Percentiles rank a stretch among this genome's conserved stretches.
Conservation (phyloP, 2,113 vertebrate species). For the Terrapene triunguis region DNA sequence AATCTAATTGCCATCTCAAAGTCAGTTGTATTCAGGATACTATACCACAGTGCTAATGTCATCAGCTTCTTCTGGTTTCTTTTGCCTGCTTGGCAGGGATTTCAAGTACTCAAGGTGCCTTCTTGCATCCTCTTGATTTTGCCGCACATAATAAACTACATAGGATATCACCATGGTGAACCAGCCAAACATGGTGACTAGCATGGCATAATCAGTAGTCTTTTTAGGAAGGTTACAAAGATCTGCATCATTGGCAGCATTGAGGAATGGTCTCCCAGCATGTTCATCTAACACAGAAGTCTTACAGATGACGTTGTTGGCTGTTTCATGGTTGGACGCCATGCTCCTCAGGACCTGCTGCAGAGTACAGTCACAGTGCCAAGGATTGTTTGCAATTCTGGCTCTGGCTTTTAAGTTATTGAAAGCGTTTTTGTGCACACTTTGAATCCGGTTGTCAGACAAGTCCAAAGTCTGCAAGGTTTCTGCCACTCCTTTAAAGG, state of each 20-base stretch:
- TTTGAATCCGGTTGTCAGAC: constrained; percentile 96
- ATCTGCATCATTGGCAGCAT: constrained; percentile 89
- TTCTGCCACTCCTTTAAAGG: constrained; percentile 93
- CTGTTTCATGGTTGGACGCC: constrained; percentile 94
- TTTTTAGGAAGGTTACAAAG: constrained; percentile 97
- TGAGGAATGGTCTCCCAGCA: constrained; percentile 91
- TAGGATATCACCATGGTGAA: constrained; percentile 99
- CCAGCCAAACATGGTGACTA: constrained; percentile 99
- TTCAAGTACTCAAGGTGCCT: constrained; percentile 99
- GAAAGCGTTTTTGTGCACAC: constrained; percentile 96
- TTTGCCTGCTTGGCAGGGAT: constrained; percentile 98
- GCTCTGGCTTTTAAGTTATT: constrained; percentile 92
- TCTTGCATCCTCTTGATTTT: constrained; percentile 98
- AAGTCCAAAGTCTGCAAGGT: constrained; percentile 96
- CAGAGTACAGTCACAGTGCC: constrained; percentile 98
- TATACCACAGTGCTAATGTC: constrained; percentile 99
- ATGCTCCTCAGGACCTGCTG: constrained; percentile 96
- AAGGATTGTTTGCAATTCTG: constrained; percentile 95
- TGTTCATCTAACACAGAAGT: constrained; percentile 93
- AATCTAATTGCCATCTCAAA: constrained; percentile 29
- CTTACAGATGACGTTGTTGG: constrained; percentile 93
- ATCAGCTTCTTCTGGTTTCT: constrained; percentile 94
- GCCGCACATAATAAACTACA: constrained; percentile 97
- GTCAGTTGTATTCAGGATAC: constrained; percentile 58
- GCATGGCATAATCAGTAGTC: constrained; percentile 98